Evolutionary conservation across 2,888 invertebrate genomes (phyloP).

Genomic region (Phortica magna): DNA sequence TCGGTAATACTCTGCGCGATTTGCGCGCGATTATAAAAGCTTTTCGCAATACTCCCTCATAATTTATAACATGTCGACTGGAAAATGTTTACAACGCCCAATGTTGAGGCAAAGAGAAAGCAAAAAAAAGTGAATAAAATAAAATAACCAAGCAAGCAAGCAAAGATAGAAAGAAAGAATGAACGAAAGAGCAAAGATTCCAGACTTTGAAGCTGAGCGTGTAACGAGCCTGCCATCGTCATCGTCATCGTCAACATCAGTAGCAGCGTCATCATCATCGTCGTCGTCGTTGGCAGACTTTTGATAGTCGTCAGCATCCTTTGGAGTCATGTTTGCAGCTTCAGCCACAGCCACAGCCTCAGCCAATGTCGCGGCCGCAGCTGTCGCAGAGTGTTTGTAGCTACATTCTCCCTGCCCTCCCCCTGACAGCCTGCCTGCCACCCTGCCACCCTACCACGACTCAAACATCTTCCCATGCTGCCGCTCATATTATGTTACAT

Average conservation of each 20-base stretch:
- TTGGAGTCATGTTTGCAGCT: neutral
- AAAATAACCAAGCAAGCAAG: neutral
- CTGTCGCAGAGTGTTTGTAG: neutral
- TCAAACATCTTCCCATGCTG: too few species aligned
- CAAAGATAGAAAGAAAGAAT: neutral
- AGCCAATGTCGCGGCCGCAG: constrained; percentile 2
- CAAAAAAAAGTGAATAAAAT: neutral
- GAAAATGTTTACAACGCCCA: constrained; percentile 70
- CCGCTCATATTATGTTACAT: too few species aligned
- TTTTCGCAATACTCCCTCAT: constrained; percentile 76
- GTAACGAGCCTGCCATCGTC: constrained; percentile 25
- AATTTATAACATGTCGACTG: constrained; percentile 75
- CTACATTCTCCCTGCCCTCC: too few species aligned
- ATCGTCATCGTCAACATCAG: constrained; percentile 34
- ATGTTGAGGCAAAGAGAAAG: constrained; percentile 42
- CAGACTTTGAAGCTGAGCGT: constrained; percentile 47
- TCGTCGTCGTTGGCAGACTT: constrained; percentile 47
- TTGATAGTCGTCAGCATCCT: constrained; percentile 41
- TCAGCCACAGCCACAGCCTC: constrained; percentile 2
- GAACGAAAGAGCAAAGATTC: constrained; percentile 17
- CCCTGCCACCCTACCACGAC: too few species aligned
- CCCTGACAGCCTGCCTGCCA: too few species aligned
- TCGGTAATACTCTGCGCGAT: constrained; percentile 74
- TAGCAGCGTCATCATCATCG: constrained; percentile 41
- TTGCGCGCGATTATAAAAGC: constrained; percentile 77